Conservation (phyloP, 1,140 invertebrate genomes). For the Polypedilum vanderplanki region DNA sequence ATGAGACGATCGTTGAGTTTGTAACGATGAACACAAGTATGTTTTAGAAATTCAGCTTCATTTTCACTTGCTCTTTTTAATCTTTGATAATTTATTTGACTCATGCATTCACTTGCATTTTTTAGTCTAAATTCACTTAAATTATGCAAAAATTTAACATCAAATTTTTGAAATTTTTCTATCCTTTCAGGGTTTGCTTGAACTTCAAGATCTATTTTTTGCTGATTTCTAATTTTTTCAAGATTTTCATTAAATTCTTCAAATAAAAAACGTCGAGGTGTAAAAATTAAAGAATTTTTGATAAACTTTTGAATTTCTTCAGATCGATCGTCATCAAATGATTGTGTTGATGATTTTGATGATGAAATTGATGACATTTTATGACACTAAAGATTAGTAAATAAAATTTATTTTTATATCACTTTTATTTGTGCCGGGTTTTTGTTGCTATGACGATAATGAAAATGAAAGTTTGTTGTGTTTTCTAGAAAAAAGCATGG, state of each 20-base stretch:
- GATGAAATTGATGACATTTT: no score
- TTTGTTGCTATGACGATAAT: no score
- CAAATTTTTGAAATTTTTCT: not conserved
- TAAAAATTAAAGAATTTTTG: not conserved
- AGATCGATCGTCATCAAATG: not conserved
- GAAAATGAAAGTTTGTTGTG: no score
- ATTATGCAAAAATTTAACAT: not conserved
- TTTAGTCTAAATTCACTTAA: not conserved
- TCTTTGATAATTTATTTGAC: not conserved
- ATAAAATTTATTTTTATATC: no score
- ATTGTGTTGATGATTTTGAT: no score
- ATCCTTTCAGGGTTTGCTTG: not conserved
- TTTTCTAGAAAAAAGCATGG: no score
- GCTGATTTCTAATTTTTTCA: not conserved
- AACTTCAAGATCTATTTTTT: not conserved
- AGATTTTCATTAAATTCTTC: slow-evolving; percentile 8
- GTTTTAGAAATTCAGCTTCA: not conserved
- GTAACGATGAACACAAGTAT: slow-evolving; percentile 1
- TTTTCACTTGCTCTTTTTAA: not conserved
- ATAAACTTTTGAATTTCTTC: not conserved
- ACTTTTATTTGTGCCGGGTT: no score
- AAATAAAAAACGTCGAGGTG: not conserved
- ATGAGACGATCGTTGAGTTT: not conserved
- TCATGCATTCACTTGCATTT: not conserved
- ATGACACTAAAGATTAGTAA: no score